A percentile compares a stretch with the other conserved stretches of the same genome.
Conservation (phyloP, 2,113 vertebrate genomes). For the Nannobrachium achirus region DNA sequence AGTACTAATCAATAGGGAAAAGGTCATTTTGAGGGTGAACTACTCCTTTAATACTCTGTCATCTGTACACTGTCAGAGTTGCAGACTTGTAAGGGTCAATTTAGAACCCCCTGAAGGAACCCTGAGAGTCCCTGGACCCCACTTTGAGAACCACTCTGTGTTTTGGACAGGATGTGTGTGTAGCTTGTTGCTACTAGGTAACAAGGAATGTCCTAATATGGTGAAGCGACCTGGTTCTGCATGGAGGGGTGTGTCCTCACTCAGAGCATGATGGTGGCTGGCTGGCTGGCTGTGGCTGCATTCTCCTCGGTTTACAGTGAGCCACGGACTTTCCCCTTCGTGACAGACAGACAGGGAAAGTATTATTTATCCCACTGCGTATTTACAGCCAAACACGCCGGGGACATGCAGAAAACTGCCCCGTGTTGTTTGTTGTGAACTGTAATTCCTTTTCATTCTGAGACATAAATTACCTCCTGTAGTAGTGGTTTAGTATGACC, state of each 20-base stretch:
- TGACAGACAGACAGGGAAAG: slow-evolving; percentile 5
- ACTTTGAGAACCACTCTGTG: too few species aligned
- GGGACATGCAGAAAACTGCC: neutral
- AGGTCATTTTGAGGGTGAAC: too few species aligned
- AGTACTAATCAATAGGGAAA: too few species aligned
- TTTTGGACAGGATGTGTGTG: too few species aligned
- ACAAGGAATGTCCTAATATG: slow-evolving; percentile 80
- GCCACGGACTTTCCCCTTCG: neutral
- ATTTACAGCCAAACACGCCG: neutral
- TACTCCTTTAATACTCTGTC: too few species aligned
- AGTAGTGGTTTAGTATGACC: neutral
- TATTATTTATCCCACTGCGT: too few species aligned
- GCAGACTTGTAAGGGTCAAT: too few species aligned
- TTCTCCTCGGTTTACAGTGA: slow-evolving; percentile 12
- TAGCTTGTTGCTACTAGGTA: slow-evolving; percentile 75
- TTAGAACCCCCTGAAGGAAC: too few species aligned
- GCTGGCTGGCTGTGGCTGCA: too few species aligned
- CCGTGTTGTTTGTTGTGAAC: neutral
- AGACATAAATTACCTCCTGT: neutral
- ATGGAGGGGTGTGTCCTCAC: slow-evolving; percentile 63
- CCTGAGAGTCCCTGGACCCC: too few species aligned
- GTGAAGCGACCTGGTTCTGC: slow-evolving; percentile 52
- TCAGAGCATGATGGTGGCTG: slow-evolving; percentile 42
- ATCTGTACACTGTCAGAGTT: too few species aligned
- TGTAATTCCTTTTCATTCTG: neutral